These are phyloP conservation scores for Mareca penelope DNA, from an alignment of 2,797 vertebrate genomes.

Conservation along the genomic window DNA sequence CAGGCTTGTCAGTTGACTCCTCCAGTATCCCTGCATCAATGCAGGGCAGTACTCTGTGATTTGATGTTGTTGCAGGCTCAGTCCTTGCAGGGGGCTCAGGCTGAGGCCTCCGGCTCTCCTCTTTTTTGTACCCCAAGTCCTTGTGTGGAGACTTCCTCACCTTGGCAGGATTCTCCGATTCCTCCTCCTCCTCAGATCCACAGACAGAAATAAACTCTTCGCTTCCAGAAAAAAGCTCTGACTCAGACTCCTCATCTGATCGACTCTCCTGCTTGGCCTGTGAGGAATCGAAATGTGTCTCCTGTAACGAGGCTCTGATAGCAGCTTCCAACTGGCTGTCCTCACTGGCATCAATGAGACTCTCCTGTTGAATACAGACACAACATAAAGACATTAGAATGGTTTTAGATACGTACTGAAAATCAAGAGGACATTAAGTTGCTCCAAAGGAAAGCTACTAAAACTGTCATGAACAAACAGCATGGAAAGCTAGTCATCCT, in stretches of 20 bases:
- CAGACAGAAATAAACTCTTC: slow-evolving; percentile 97
- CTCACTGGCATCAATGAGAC: slow-evolving; percentile 97
- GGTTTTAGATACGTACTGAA: fast-evolving
- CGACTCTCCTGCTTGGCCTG: slow-evolving; percentile 86
- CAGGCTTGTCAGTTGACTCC: slow-evolving; percentile 78
- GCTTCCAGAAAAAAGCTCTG: slow-evolving; percentile 96
- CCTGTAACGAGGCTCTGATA: slow-evolving; percentile 95
- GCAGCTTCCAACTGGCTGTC: slow-evolving; percentile 99
- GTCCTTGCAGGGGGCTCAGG: slow-evolving; percentile 83
- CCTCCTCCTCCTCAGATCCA: slow-evolving; percentile 91
- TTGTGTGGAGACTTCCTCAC: slow-evolving; percentile 93
- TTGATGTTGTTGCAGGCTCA: slow-evolving; percentile 79
- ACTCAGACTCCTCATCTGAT: slow-evolving; percentile 92
- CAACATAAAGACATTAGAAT: slow-evolving; percentile 19
- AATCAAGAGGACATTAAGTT: background rate
- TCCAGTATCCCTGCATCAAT: slow-evolving; percentile 75
- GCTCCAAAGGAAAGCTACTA: background rate
- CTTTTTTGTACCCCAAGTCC: slow-evolving; percentile 92
- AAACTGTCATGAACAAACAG: background rate
- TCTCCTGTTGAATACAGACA: slow-evolving; percentile 84
- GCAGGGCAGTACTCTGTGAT: slow-evolving; percentile 81
- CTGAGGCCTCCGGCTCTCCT: slow-evolving; percentile 92
- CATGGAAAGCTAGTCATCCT: background rate
- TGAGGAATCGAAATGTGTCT: slow-evolving; percentile 96
- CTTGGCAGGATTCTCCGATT: slow-evolving; percentile 78